Percentiles rank a stretch among this genome's conserved stretches.
Evolutionary conservation across 2,113 vertebrate species (phyloP).

Genomic region (Cynopterus brachyotis): DNA sequence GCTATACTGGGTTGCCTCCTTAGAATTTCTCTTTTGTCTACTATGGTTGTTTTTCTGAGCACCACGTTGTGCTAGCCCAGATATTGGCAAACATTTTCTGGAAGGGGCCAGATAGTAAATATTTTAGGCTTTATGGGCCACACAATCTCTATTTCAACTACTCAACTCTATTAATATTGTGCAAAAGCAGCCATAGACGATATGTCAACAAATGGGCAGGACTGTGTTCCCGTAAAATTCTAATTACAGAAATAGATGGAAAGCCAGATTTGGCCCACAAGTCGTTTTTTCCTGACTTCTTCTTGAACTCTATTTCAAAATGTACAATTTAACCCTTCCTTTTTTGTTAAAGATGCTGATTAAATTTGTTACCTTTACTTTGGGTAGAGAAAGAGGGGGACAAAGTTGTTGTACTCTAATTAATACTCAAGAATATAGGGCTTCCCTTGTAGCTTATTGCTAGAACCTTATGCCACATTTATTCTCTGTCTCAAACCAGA

Average conservation of each 20-base stretch:
- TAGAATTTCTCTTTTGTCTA: background rate
- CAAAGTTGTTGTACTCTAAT: background rate
- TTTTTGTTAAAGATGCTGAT: background rate
- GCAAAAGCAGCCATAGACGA: background rate
- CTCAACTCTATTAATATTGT: background rate
- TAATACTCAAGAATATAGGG: background rate
- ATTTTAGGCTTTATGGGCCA: background rate
- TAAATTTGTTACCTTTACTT: background rate
- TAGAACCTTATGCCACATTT: background rate
- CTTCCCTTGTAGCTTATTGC: background rate
- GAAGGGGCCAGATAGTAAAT: background rate
- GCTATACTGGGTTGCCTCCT: background rate
- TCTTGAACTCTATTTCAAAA: background rate
- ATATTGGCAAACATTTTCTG: background rate
- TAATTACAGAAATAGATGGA: background rate
- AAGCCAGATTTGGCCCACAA: background rate
- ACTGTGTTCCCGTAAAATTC: background rate
- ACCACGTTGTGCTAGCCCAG: background rate
- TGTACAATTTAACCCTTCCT: background rate
- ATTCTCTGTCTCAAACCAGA: background rate
- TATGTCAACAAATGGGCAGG: background rate
- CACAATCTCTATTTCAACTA: background rate
- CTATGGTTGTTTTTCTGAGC: background rate
- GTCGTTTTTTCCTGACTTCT: background rate
- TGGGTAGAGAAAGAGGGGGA: rapidly evolving